A percentile compares a stretch with the other conserved stretches of the same genome.
phyloP scores from a whole-genome alignment of 2,888 invertebrate genomes.

The Clunio marinus region DNA sequence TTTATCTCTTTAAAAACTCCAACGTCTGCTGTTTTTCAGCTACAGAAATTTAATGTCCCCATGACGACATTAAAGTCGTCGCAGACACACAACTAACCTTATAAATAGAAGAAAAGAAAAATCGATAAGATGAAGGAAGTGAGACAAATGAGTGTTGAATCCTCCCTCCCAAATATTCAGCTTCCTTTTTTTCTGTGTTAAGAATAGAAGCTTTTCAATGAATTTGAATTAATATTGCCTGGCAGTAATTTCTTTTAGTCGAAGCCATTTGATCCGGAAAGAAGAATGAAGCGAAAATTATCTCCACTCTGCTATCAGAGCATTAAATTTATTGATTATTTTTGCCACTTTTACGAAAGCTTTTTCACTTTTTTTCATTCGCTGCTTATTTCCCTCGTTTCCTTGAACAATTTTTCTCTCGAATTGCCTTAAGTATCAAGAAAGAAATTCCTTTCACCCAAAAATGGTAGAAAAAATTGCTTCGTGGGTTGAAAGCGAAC shows the following conservation, averaged over 20 bases:
- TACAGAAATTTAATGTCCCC: background rate
- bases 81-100: background rate
- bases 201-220: background rate
- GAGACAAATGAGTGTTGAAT: conserved; percentile 21
- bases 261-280: conserved; percentile 22
- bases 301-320: conserved; percentile 21
- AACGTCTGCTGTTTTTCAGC: background rate
- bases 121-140: conserved; percentile 17
- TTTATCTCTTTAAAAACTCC: background rate
- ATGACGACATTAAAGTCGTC: conserved; percentile 6
- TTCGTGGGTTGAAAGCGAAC: background rate
- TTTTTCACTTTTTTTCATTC: background rate
- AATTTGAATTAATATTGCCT: background rate
- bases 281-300: conserved; percentile 17
- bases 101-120: background rate
- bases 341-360: conserved; percentile 10
- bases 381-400: background rate
- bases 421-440: no score
- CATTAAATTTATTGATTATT: conserved; percentile 34
- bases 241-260: background rate
- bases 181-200: background rate
- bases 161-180: background rate
- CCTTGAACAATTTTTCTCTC: no score
- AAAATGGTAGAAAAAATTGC: background rate
- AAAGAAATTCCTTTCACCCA: background rate